phyloP scores from a whole-genome alignment of 2,113 vertebrate genomes.

The Regulus satrapa region DNA sequence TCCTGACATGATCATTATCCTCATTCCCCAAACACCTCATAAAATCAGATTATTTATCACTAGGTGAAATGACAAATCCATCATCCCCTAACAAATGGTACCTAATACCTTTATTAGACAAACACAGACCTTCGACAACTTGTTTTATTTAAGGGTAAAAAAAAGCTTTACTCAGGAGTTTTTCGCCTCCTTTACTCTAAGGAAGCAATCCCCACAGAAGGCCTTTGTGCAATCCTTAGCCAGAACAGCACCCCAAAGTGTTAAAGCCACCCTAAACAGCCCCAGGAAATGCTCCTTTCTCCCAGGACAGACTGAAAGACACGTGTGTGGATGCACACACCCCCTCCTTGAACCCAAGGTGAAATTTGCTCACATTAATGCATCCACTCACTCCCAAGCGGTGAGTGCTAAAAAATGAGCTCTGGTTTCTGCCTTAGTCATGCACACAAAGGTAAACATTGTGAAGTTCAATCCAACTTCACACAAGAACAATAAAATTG shows the following conservation, averaged over 20 bases:
- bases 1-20: not conserved
- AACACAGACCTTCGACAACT: not conserved
- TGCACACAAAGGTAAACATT: not conserved
- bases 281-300: not conserved
- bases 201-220: not conserved
- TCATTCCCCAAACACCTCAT: not conserved
- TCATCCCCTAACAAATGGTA: not conserved
- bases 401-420: not conserved
- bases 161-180: not conserved
- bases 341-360: not conserved
- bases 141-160: not conserved
- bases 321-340: accelerated
- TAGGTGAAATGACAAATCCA: not conserved
- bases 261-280: not conserved
- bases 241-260: not conserved
- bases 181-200: not conserved
- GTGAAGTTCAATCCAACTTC: not conserved
- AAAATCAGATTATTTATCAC: not conserved
- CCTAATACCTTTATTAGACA: not conserved
- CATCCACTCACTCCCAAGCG: not conserved
- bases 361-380: not conserved
- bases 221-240: not conserved
- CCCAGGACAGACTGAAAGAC: not conserved
- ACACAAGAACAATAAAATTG: not conserved
- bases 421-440: not conserved